Percentiles rank a stretch among this genome's conserved stretches.
phyloP scores from a whole-genome alignment of 2,888 invertebrate species.

The Leucoma salicis region DNA sequence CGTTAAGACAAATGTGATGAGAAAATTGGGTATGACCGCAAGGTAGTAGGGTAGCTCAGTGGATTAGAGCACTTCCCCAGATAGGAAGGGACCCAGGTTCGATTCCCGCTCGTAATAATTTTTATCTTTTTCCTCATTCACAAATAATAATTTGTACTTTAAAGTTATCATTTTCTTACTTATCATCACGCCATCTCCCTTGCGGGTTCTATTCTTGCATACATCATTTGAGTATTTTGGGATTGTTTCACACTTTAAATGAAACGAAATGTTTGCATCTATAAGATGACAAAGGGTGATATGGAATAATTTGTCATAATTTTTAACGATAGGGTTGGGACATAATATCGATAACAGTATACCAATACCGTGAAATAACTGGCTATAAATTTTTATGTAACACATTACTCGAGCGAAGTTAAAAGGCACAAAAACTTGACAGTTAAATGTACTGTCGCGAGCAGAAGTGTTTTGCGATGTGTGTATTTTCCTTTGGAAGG shows the following conservation, averaged over 20 bases:
- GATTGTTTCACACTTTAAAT: neutral
- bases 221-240: neutral
- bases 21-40: no score
- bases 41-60: no score
- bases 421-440: constrained; percentile 17
- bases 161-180: no score
- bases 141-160: no score
- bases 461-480: neutral
- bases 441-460: neutral
- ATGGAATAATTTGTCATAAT: constrained; percentile 31
- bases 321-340: constrained; percentile 28
- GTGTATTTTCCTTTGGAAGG: neutral
- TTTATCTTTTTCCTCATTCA: no score
- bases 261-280: constrained; percentile 4
- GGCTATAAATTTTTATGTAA: constrained; percentile 29
- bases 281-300: constrained; percentile 13
- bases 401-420: constrained; percentile 24
- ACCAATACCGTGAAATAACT: constrained; percentile 32
- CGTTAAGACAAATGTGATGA: no score
- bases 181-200: no score
- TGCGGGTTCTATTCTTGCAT: no score
- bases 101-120: no score
- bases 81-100: no score
- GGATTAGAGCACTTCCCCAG: no score
- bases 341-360: constrained; percentile 29